Percentiles rank a stretch among this genome's conserved stretches.
Conservation (phyloP, 2,888 invertebrate genomes). For the Dryomyza anilis region DNA sequence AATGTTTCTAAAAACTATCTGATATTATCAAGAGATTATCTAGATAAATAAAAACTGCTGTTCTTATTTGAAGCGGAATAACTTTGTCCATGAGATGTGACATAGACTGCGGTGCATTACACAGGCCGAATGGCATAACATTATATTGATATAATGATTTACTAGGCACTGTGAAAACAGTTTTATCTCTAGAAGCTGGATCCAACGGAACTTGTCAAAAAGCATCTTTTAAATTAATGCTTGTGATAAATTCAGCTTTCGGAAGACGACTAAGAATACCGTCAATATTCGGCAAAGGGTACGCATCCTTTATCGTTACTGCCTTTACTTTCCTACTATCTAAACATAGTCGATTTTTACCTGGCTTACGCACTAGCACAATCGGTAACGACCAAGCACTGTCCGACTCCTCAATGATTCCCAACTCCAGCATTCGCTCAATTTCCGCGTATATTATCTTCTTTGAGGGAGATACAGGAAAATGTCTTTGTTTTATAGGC, state of each 20-base stretch:
- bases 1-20: too few species aligned
- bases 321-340: background rate
- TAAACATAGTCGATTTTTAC: background rate
- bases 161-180: background rate
- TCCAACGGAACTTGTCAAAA: background rate
- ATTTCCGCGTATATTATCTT: slow-evolving; percentile 36
- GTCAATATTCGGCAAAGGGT: background rate
- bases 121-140: background rate
- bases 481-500: slow-evolving; percentile 13
- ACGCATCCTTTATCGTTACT: background rate
- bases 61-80: background rate
- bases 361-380: background rate
- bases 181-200: background rate
- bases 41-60: slow-evolving; percentile 12
- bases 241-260: background rate
- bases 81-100: background rate
- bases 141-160: background rate
- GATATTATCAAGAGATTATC: slow-evolving; percentile 18
- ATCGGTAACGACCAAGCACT: slow-evolving; percentile 41
- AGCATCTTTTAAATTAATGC: background rate
- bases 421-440: slow-evolving; percentile 42
- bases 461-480: slow-evolving; percentile 28
- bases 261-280: background rate
- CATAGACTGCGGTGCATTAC: background rate
- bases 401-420: slow-evolving; percentile 41